These are phyloP conservation scores for Tenthredo livida DNA, from an alignment of 2,888 invertebrate species.

Conservation along the genomic window DNA sequence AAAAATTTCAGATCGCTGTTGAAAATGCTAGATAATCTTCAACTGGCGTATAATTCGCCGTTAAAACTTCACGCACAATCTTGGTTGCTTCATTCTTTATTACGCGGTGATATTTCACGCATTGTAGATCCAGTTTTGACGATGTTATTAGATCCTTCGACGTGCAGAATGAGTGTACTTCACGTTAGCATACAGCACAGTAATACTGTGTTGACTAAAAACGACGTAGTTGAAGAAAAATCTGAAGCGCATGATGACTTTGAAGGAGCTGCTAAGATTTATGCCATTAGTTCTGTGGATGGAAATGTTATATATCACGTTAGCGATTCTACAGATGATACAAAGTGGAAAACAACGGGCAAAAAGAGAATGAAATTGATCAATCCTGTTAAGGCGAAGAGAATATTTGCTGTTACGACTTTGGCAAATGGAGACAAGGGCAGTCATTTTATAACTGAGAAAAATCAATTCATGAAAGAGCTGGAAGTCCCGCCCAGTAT, in stretches of 20 bases:
- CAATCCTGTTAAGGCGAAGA: slow-evolving; percentile 77
- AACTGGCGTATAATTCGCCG: slow-evolving; percentile 81
- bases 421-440: slow-evolving; percentile 77
- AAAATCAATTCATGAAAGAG: slow-evolving; percentile 76
- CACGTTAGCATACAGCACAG: slow-evolving; percentile 84
- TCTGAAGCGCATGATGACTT: slow-evolving; percentile 72
- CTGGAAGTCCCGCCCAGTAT: slow-evolving; percentile 80
- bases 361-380: slow-evolving; percentile 67
- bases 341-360: slow-evolving; percentile 68
- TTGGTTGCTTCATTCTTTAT: slow-evolving; percentile 87
- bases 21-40: slow-evolving; percentile 86
- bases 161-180: slow-evolving; percentile 90
- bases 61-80: slow-evolving; percentile 84
- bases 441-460: slow-evolving; percentile 77
- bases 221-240: slow-evolving; percentile 69
- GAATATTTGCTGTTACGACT: slow-evolving; percentile 81
- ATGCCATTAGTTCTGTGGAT: slow-evolving; percentile 90
- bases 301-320: slow-evolving; percentile 87
- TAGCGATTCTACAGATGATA: slow-evolving; percentile 76
- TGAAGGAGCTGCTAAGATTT: slow-evolving; percentile 82
- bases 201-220: slow-evolving; percentile 74
- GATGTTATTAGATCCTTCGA: slow-evolving; percentile 88
- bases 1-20: slow-evolving; percentile 83
- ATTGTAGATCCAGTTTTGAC: slow-evolving; percentile 88
- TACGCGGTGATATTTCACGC: slow-evolving; percentile 88